Conservation (phyloP, 2,797 vertebrate genomes). For the Morus bassanus region DNA sequence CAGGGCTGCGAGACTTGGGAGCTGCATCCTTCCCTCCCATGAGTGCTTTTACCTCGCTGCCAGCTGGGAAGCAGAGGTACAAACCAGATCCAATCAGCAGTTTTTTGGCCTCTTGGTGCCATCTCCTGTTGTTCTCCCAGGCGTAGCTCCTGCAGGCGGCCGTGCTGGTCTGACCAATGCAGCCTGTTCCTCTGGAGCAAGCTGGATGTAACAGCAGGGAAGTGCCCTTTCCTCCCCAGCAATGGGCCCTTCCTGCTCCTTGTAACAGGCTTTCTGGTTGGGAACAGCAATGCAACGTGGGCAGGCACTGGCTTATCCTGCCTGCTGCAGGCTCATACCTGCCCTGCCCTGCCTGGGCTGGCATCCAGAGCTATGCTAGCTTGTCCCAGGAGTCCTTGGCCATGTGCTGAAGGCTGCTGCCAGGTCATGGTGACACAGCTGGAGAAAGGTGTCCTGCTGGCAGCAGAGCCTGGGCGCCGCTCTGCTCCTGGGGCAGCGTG, state of each 20-base stretch:
- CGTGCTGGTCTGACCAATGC: neutral
- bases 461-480: neutral
- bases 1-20: neutral
- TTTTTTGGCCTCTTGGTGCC: neutral
- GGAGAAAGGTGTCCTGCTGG: neutral
- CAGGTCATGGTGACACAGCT: neutral
- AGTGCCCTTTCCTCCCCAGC: neutral
- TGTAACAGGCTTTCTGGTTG: neutral
- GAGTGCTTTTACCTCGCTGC: neutral
- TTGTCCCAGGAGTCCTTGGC: neutral
- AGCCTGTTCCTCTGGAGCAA: neutral
- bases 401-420: neutral
- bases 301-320: neutral
- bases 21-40: neutral
- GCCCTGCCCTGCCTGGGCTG: neutral
- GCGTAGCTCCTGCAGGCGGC: neutral
- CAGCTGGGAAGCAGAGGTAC: neutral
- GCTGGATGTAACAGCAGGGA: neutral
- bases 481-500: accelerated
- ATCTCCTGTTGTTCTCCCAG: neutral
- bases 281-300: accelerated
- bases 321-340: neutral
- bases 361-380: neutral
- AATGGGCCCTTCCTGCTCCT: neutral
- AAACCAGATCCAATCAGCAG: neutral